Percentiles rank a stretch among this genome's conserved stretches.
phyloP scores from a whole-genome alignment of 2,888 invertebrate species.

The Lithophane semibrunnea region DNA sequence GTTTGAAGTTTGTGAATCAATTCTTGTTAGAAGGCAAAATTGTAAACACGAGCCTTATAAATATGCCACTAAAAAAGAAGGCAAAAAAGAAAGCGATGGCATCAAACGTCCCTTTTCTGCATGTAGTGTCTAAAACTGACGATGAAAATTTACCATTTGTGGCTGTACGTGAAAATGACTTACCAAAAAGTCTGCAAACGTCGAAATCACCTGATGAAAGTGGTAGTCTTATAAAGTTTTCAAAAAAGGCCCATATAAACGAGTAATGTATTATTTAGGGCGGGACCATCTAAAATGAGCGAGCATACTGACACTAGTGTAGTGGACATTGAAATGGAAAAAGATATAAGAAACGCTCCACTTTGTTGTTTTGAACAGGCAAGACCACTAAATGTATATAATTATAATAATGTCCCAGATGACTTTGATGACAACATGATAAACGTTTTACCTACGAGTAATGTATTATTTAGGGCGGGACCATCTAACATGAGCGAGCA shows the following conservation, averaged over 20 bases:
- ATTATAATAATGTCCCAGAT: no score
- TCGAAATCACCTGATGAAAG: conserved; percentile 1
- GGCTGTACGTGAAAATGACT: background rate
- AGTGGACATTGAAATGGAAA: no score
- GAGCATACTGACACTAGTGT: no score
- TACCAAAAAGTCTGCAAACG: conserved; percentile 16
- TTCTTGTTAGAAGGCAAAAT: conserved; percentile 2
- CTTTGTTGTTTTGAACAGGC: no score
- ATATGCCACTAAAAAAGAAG: background rate
- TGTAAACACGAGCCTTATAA: background rate
- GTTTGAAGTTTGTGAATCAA: conserved; percentile 7
- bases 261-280: background rate
- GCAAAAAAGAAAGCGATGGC: background rate
- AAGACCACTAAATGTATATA: no score
- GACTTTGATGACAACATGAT: no score
- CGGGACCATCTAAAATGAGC: background rate
- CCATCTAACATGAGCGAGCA: no score
- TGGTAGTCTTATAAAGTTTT: background rate
- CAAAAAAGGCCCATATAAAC: conserved; percentile 1
- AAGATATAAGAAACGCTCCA: no score
- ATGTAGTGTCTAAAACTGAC: conserved; percentile 5
- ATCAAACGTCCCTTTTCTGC: background rate
- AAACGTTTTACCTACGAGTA: no score
- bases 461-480: no score
- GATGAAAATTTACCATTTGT: background rate